Percentiles rank a stretch among this genome's conserved stretches.
Evolutionary conservation across 2,888 invertebrate species (phyloP).

Genomic region (Bhutanitis thaidina): DNA sequence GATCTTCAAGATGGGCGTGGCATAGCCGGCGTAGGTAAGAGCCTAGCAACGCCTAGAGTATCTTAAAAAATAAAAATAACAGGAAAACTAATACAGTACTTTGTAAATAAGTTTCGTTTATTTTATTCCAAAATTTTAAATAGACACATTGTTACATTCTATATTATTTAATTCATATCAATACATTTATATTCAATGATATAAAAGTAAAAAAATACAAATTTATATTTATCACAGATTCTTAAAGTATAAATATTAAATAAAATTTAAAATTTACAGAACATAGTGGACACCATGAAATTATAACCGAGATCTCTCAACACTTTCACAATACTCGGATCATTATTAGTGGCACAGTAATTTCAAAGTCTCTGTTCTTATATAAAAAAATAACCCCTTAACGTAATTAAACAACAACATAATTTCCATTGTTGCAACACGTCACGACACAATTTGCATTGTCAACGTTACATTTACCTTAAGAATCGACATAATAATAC

Average conservation of each 20-base stretch:
- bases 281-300: background rate
- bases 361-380: too few relatives aligned
- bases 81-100: background rate
- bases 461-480: slow-evolving; percentile 15
- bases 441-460: too few relatives aligned
- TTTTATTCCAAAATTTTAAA: slow-evolving; percentile 23
- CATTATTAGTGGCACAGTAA: slow-evolving; percentile 44
- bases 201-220: slow-evolving; percentile 5
- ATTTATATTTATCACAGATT: slow-evolving; percentile 58
- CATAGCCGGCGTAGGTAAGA: too few relatives aligned
- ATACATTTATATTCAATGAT: slow-evolving; percentile 6
- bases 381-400: too few relatives aligned
- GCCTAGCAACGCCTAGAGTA: too few relatives aligned
- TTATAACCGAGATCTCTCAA: slow-evolving; percentile 6
- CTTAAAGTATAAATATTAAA: slow-evolving; percentile 26
- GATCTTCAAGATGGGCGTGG: too few relatives aligned
- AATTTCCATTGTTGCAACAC: too few relatives aligned
- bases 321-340: slow-evolving; percentile 4
- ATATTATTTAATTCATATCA: too few relatives aligned
- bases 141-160: slow-evolving; percentile 4
- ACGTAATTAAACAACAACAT: too few relatives aligned
- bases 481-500: slow-evolving; percentile 69
- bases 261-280: slow-evolving; percentile 4
- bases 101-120: background rate
- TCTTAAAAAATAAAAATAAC: too few relatives aligned